Conservation (phyloP, 2,113 vertebrate species). For the Garra rufa region DNA sequence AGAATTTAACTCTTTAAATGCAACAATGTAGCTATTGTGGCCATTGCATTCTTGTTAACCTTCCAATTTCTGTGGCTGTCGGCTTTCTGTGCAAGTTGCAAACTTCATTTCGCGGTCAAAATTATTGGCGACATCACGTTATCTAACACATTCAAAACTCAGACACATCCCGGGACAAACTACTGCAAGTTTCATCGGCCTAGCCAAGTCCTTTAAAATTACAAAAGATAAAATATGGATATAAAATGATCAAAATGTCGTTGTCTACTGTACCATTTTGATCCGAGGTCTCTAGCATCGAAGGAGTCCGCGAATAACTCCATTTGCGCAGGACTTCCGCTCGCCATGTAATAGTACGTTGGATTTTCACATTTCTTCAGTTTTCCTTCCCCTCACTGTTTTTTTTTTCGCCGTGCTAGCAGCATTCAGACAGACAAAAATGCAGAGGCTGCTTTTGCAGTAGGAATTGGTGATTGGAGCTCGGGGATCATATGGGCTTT, state of each 20-base stretch:
- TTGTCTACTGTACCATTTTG: slow-evolving; percentile 83
- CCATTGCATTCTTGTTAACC: slow-evolving; percentile 65
- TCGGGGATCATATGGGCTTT: slow-evolving; percentile 88
- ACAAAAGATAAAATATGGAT: slow-evolving; percentile 69
- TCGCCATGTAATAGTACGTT: slow-evolving; percentile 80
- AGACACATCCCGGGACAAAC: slow-evolving; percentile 48
- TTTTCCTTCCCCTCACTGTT: slow-evolving; percentile 56
- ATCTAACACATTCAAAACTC: slow-evolving; percentile 45
- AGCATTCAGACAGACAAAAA: slow-evolving; percentile 76
- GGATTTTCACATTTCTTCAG: slow-evolving; percentile 76
- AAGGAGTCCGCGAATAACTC: slow-evolving; percentile 80
- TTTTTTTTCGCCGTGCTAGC: slow-evolving; percentile 69
- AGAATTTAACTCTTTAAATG: slow-evolving; percentile 76
- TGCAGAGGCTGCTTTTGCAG: slow-evolving; percentile 80
- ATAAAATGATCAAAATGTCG: slow-evolving; percentile 61
- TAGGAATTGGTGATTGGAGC: slow-evolving; percentile 87
- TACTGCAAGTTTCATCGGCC: slow-evolving; percentile 71
- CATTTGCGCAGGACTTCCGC: slow-evolving; percentile 73
- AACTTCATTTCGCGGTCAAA: slow-evolving; percentile 65
- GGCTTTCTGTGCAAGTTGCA: slow-evolving; percentile 70
- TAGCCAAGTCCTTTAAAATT: slow-evolving; percentile 68
- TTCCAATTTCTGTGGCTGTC: slow-evolving; percentile 62
- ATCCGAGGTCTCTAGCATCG: slow-evolving; percentile 78
- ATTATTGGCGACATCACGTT: slow-evolving; percentile 21
- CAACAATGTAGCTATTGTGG: slow-evolving; percentile 72